Evolutionary conservation across 2,888 invertebrate species (phyloP), one percentile per base, ranked within the genome.

Genomic region (Caenorhabditis afra): DNA sequence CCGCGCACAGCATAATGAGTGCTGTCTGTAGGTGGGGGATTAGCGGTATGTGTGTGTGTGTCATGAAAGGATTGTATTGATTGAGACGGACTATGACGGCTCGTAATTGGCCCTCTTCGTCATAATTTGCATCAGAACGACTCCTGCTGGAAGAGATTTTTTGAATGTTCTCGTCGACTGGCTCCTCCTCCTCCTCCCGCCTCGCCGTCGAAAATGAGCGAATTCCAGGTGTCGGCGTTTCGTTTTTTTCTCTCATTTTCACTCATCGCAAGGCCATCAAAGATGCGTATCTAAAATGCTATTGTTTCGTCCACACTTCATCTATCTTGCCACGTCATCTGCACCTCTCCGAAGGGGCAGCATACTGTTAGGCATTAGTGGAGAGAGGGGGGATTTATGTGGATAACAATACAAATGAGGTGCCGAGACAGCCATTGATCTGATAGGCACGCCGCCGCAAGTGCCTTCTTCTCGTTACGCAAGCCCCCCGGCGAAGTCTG

Each of bases 381-480:
- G 44, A n/a, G 44, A 2, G 16, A n/a, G 3, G 29, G n/a, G 2
- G 37, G 65, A 65, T 50, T 23, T 37, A 8, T 11, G 7, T 22
- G 22, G 29, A 29, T 29, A 29, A 47, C 29, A 41, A 59, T 58
- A 59, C 58, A 65, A 65, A 65, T 52, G 73, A 65, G 50, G 73
- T 65, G 73, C 50, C 58, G 65, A 58, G 14, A 16, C 11, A 37
- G 29, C 44, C 10, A 59, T 58, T 64, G 58, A 73, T 73, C 73
- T 65, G 65, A 59, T 65, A 65, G 52, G 50, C n/a, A 55, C 52
- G 44, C 61, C 53, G 35, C 58, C 49, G 41, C 65, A 65, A 73
- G 64, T 64, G 61, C 70, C 61, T 61, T 55, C 45, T 41, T 47
- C 50, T 29, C 39, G 55, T 80, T 80, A 66, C 73, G 76, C 68